phyloP scores from a whole-genome alignment of 2,113 vertebrate genomes.

The Centrocercus urophasianus region DNA sequence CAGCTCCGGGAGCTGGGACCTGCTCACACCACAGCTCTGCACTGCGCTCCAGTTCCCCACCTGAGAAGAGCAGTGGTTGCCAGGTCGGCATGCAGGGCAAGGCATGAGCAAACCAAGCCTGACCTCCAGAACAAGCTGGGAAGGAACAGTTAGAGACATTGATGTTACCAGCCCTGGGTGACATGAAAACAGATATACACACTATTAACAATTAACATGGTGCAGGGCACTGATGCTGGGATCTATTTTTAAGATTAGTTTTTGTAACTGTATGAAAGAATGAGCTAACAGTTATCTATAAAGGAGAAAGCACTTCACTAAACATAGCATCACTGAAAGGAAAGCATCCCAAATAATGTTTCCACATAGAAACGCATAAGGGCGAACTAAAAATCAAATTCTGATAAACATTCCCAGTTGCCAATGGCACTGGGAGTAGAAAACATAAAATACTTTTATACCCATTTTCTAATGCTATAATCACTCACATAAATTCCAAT shows the following conservation, averaged over 20 bases:
- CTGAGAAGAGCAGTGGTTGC: not conserved
- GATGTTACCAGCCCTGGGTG: conserved; percentile 11
- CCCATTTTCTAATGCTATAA: not conserved
- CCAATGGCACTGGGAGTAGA: not conserved
- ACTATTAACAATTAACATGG: not conserved
- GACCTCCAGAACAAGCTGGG: conserved; percentile 30
- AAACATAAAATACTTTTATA: not conserved
- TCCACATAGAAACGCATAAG: not conserved
- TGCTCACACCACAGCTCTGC: not conserved
- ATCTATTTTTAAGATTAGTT: not conserved
- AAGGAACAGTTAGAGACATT: conserved; percentile 12
- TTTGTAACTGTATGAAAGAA: not conserved
- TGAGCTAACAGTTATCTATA: not conserved
- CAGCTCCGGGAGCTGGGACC: not conserved
- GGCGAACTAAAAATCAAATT: not conserved
- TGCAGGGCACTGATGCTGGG: not conserved
- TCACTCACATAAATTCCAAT: not conserved
- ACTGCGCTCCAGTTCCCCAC: not conserved
- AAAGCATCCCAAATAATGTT: not conserved
- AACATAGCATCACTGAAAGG: not conserved
- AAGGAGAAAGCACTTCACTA: not conserved
- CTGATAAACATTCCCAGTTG: not conserved
- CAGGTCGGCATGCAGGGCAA: not conserved
- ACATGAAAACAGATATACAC: not conserved
- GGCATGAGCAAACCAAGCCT: not conserved